A percentile compares a stretch with the other conserved stretches of the same genome.
phyloP scores from a whole-genome alignment of 1,140 invertebrate genomes.

The Papilio glaucus region DNA sequence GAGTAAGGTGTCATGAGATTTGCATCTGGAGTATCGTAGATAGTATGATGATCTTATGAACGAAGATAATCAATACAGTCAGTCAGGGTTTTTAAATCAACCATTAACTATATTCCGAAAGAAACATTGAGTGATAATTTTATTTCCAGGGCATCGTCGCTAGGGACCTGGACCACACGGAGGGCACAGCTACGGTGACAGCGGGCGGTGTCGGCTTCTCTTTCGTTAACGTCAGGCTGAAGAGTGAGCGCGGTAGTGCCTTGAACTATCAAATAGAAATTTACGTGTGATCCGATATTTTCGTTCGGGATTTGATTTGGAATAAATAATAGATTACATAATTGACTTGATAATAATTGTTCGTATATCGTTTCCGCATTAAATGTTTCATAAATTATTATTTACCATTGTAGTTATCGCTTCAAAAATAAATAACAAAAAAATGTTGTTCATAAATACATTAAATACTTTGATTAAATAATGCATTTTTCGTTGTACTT shows the following conservation, averaged over 20 bases:
- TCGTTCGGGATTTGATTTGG: neutral
- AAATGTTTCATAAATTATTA: neutral
- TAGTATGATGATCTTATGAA: no score
- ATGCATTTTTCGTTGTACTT: no score
- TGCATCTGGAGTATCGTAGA: no score
- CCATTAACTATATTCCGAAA: no score
- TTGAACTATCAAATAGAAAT: conserved; percentile 74
- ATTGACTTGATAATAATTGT: neutral
- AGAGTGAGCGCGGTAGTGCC: conserved; percentile 64
- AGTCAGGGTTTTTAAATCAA: no score
- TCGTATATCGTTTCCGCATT: neutral
- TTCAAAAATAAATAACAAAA: neutral
- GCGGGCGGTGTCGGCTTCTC: conserved; percentile 65
- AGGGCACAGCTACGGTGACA: conserved; percentile 54
- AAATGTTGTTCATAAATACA: neutral
- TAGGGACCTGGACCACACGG: conserved; percentile 59
- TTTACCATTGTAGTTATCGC: neutral
- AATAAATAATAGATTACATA: neutral
- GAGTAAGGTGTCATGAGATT: no score
- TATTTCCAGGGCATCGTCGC: conserved; percentile 63
- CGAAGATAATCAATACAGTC: no score
- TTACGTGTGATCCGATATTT: conserved; percentile 49
- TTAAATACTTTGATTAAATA: neutral
- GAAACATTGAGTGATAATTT: no score
- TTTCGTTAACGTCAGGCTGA: conserved; percentile 67